These are phyloP conservation scores for Eonycteris spelaea DNA, from an alignment of 2,113 vertebrate genomes.

Conservation along the genomic window DNA sequence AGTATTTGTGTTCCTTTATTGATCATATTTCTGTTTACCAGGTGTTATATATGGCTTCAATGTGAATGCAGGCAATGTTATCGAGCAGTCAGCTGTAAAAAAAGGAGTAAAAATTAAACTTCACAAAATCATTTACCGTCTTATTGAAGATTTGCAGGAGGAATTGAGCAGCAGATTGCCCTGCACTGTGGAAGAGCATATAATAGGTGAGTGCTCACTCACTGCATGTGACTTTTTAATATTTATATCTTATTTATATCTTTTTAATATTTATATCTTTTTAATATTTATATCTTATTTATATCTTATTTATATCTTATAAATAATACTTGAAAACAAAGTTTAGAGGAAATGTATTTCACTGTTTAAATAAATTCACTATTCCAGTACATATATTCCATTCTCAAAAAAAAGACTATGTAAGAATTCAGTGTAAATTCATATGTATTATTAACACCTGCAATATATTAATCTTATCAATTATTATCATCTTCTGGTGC, in stretches of 20 bases:
- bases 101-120: slow-evolving; percentile 88
- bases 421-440: background rate
- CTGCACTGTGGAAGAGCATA: slow-evolving; percentile 72
- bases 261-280: background rate
- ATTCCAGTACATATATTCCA: background rate
- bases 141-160: slow-evolving; percentile 91
- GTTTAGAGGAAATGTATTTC: slow-evolving; percentile 3
- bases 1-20: slow-evolving; percentile 5
- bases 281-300: background rate
- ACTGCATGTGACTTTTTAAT: background rate
- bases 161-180: slow-evolving; percentile 88
- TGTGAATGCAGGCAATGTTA: slow-evolving; percentile 82
- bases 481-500: background rate
- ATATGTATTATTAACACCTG: background rate
- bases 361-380: background rate
- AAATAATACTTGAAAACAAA: background rate
- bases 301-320: too few relatives aligned
- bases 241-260: background rate
- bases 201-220: slow-evolving; percentile 82
- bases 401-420: background rate
- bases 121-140: slow-evolving; percentile 91
- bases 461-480: background rate
- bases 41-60: slow-evolving; percentile 94
- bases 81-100: slow-evolving; percentile 88
- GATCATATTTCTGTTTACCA: slow-evolving; percentile 71